Evolutionary conservation across 2,113 vertebrate genomes (phyloP), one percentile per base, ranked within the genome.

Genomic region (Columba janthina): DNA sequence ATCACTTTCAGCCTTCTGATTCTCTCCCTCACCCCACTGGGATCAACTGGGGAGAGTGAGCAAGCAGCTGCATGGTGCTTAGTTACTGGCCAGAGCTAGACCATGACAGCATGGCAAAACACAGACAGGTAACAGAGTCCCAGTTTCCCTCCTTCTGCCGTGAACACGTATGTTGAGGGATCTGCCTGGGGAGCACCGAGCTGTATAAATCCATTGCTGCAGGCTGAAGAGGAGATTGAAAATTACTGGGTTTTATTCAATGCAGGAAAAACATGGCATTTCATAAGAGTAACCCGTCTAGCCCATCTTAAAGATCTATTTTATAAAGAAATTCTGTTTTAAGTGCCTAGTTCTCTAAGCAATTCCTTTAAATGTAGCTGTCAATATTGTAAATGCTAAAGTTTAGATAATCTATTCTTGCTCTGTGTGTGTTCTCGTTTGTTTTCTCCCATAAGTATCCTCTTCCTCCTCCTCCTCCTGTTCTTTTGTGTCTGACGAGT

Each of bases 231-330:
- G 18, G 19, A 75, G 57, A 62, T 6, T 80, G 50, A 17, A 14
- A 86, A 53, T 36, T 84, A 32, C 10, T 0, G 5, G 13, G 15
- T 20, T 53, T 70, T 73, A 80, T 42, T 79, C 16, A 48, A 10
- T 21, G 7, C 22, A 60, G 11, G 10, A 62, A 77, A 56, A 51
- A 34, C 7, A 0, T 0, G 1, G 3, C n/a, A 6, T 64, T 92
- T 87, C 20, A 2, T 31, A 36, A 48, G 11, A 3, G 0, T 17
- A 85, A 73, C 11, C 2, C 12, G 50, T 50, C 12, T 54, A 51
- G 15, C 16, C 9, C 13, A 38, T 58, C 78, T 82, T 36, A 67
- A 16, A 71, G 28, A 56, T 76, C 6, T 40, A 21, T 83, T 85
- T 79, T 75, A n/a, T 34, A 64, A 54, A 40, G 26, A 77, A 89